A percentile compares a stretch with the other conserved stretches of the same genome.
phyloP scores from a whole-genome alignment of 2,888 invertebrate species.

The Eupithecia centaureata region DNA sequence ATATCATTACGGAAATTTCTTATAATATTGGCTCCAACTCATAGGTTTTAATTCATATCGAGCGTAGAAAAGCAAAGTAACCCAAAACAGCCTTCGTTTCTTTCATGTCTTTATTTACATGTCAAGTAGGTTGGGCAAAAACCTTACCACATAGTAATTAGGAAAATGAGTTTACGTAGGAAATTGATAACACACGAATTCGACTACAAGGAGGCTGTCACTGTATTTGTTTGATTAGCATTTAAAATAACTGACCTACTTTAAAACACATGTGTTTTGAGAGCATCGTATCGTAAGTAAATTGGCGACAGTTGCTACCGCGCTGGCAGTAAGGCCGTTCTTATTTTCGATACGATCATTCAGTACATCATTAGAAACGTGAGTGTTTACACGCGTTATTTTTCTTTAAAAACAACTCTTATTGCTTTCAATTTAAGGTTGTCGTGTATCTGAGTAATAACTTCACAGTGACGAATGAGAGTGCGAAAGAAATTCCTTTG shows the following conservation, averaged over 20 bases:
- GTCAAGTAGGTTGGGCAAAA: not conserved
- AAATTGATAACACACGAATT: not conserved
- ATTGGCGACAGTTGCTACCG: constrained; percentile 65
- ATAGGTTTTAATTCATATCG: not conserved
- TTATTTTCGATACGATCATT: constrained; percentile 60
- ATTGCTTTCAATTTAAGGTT: constrained; percentile 46
- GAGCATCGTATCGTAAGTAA: constrained; percentile 30
- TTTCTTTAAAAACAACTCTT: constrained; percentile 54
- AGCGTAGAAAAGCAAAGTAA: not conserved
- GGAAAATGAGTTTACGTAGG: not conserved
- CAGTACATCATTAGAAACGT: constrained; percentile 65
- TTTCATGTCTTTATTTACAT: not conserved
- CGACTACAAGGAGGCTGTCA: constrained; percentile 26
- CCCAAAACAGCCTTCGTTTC: not conserved
- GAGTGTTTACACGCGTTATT: constrained; percentile 64
- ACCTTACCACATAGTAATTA: not conserved
- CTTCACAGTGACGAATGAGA: constrained; percentile 71
- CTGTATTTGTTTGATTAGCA: constrained; percentile 30
- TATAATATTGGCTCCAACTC: not conserved
- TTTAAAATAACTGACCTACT: constrained; percentile 51
- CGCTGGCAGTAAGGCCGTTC: constrained; percentile 62
- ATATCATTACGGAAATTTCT: not conserved
- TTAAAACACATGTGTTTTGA: constrained; percentile 48
- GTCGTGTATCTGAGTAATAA: constrained; percentile 61
- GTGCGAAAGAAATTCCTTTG: constrained; percentile 76